Evolutionary conservation across 2,888 invertebrate species (phyloP).

Genomic region (Noctua janthe): DNA sequence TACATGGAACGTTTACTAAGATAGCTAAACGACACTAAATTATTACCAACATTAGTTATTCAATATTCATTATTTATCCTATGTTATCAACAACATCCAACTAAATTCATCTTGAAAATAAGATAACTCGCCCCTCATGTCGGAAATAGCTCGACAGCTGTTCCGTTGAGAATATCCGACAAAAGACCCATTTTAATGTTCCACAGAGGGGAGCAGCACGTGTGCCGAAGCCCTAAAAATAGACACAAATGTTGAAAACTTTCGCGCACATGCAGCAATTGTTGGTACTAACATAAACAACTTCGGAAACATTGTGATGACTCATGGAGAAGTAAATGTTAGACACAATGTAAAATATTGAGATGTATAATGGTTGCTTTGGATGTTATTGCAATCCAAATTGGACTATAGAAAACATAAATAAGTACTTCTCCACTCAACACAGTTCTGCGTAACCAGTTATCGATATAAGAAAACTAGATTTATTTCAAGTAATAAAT

Average conservation of each 20-base stretch:
- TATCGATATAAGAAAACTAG: slow-evolving; percentile 18
- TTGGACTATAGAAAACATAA: background rate
- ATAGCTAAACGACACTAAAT: slow-evolving; percentile 24
- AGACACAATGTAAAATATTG: slow-evolving; percentile 22
- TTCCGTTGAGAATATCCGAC: slow-evolving; percentile 80
- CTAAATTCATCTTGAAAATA: slow-evolving; percentile 71
- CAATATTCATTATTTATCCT: slow-evolving; percentile 40
- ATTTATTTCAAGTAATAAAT: slow-evolving; percentile 25
- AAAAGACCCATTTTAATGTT: slow-evolving; percentile 80
- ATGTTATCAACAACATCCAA: slow-evolving; percentile 62
- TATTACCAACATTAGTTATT: slow-evolving; percentile 47
- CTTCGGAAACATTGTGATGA: slow-evolving; percentile 32
- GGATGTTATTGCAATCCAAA: slow-evolving; percentile 5
- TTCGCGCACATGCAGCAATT: slow-evolving; percentile 55
- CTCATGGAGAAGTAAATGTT: slow-evolving; percentile 43
- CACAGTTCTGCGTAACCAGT: background rate
- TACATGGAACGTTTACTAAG: slow-evolving; percentile 17
- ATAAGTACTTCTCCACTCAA: slow-evolving; percentile 22
- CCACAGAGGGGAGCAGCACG: slow-evolving; percentile 73
- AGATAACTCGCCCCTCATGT: slow-evolving; percentile 80
- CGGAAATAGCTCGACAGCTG: slow-evolving; percentile 89
- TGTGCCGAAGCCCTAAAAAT: slow-evolving; percentile 74
- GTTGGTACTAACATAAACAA: slow-evolving; percentile 58
- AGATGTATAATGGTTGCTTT: background rate
- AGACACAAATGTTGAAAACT: slow-evolving; percentile 59